Percentiles rank a stretch among this genome's conserved stretches.
phyloP scores from a whole-genome alignment of 2,113 vertebrate genomes.

The Taxidea taxus region DNA sequence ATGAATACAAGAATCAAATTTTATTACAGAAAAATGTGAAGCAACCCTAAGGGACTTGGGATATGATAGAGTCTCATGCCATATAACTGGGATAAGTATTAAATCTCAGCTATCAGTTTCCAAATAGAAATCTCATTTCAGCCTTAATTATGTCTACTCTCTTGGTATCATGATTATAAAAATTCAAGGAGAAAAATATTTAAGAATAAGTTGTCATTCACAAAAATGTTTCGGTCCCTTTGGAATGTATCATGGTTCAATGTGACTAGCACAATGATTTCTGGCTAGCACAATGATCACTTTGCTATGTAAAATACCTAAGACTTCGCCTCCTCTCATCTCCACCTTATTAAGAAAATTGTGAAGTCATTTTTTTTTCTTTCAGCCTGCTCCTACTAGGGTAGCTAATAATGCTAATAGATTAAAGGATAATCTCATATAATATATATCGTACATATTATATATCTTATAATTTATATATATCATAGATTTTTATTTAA shows the following conservation, averaged over 20 bases:
- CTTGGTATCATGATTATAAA: slow-evolving; percentile 29
- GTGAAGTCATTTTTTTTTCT: not conserved
- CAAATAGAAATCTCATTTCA: slow-evolving; percentile 54
- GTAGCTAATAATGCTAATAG: not conserved
- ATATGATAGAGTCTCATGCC: not conserved
- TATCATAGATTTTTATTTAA: not conserved
- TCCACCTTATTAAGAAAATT: not conserved
- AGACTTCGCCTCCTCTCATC: not conserved
- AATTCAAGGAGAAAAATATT: slow-evolving; percentile 50
- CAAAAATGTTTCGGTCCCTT: not conserved
- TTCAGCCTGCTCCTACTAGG: not conserved
- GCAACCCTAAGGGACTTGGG: not conserved
- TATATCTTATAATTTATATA: not conserved
- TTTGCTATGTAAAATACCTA: not conserved
- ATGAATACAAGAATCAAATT: not conserved
- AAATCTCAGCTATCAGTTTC: slow-evolving; percentile 34
- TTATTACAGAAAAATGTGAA: not conserved
- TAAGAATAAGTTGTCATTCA: not conserved
- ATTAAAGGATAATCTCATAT: not conserved
- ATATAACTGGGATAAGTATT: slow-evolving; percentile 36
- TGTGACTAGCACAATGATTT: not conserved
- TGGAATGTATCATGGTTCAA: not conserved
- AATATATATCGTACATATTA: not conserved
- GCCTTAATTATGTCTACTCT: slow-evolving; percentile 43
- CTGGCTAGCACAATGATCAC: not conserved